Conservation (phyloP, 2,888 invertebrate genomes). For the Mimumesa dahlbomi region DNA sequence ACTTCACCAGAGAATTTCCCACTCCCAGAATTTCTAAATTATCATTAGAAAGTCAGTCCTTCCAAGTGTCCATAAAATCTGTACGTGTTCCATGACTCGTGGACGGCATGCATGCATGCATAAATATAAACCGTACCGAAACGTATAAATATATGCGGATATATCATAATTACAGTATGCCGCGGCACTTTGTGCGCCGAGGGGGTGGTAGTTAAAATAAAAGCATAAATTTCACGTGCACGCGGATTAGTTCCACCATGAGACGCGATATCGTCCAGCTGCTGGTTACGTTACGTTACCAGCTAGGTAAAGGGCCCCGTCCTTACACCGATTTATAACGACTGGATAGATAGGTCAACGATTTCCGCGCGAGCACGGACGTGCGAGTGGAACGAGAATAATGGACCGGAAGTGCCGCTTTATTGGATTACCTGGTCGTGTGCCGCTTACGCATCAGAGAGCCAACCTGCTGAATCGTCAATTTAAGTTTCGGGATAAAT, state of each 20-base stretch:
- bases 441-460: slow-evolving; percentile 40
- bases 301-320: slow-evolving; percentile 1
- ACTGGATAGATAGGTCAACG: slow-evolving; percentile 53
- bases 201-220: neutral
- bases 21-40: too few species aligned
- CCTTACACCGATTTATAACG: slow-evolving; percentile 50
- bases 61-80: too few species aligned
- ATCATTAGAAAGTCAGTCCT: too few species aligned
- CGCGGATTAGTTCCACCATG: neutral
- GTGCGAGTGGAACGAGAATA: slow-evolving; percentile 49
- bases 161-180: too few species aligned
- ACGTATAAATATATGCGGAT: too few species aligned
- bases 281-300: neutral
- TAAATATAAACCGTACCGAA: too few species aligned
- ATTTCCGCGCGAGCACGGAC: slow-evolving; percentile 21
- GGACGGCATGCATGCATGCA: too few species aligned
- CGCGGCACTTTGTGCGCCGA: too few species aligned
- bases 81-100: too few species aligned
- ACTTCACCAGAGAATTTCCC: too few species aligned
- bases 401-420: slow-evolving; percentile 54
- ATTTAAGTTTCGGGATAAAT: slow-evolving; percentile 39
- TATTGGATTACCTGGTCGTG: slow-evolving; percentile 58
- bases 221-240: too few species aligned
- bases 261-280: slow-evolving; percentile 35
- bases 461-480: slow-evolving; percentile 45